phyloP scores from a whole-genome alignment of 2,888 invertebrate species.

The Incurvaria masculella region DNA sequence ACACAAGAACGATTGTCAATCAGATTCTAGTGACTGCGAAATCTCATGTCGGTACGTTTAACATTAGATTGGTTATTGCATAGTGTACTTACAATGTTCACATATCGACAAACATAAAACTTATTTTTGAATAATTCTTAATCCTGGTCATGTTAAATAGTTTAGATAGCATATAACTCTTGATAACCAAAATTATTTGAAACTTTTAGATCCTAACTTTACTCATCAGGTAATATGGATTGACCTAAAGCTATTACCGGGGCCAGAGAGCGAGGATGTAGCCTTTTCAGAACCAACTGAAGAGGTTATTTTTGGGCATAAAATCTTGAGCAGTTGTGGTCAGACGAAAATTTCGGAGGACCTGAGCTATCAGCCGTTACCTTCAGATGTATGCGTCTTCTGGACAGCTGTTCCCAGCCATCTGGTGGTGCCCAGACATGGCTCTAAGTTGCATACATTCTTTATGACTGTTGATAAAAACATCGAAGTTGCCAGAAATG shows the following conservation, averaged over 20 bases:
- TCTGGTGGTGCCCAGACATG: conserved; percentile 43
- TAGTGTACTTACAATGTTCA: no score
- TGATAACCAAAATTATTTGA: conserved; percentile 7
- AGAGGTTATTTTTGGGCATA: conserved; percentile 34
- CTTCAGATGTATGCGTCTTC: conserved; percentile 39
- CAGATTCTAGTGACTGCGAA: conserved; percentile 47
- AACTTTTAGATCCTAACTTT: conserved; percentile 38
- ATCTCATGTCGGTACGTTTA: conserved; percentile 24
- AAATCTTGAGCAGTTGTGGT: conserved; percentile 41
- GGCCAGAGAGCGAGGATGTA: conserved; percentile 38
- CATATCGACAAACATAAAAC: no score
- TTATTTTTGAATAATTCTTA: no score
- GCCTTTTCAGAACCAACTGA: conserved; percentile 35
- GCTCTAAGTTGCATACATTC: conserved; percentile 46
- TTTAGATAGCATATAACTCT: no score
- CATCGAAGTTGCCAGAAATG: conserved; percentile 40
- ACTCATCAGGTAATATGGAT: conserved; percentile 46
- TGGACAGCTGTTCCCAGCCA: conserved; percentile 51
- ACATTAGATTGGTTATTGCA: no score
- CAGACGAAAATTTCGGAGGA: conserved; percentile 41
- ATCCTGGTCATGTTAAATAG: no score
- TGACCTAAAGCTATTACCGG: conserved; percentile 40
- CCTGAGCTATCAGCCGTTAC: conserved; percentile 32
- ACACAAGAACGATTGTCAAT: conserved; percentile 48
- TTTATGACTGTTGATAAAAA: conserved; percentile 53